A percentile compares a stretch with the other conserved stretches of the same genome.
Evolutionary conservation across 2,113 vertebrate species (phyloP).

Genomic region (Nothocercus nigrocapillus): DNA sequence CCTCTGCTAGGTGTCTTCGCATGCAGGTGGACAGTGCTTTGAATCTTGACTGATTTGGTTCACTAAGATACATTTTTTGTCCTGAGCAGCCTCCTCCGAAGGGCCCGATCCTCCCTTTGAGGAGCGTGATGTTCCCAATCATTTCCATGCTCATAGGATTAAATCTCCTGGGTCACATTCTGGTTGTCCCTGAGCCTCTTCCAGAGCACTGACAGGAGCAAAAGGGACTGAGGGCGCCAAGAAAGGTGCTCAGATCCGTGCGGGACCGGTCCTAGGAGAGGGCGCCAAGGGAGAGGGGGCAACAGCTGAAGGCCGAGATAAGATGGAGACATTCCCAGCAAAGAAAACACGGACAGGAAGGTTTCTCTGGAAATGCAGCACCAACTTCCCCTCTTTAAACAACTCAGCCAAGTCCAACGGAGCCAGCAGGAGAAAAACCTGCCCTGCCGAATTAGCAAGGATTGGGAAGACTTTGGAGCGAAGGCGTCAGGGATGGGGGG

Average conservation of each 20-base stretch:
- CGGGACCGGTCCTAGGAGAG: not conserved
- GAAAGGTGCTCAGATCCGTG: not conserved
- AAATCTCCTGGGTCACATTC: not conserved
- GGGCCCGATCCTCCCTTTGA: not conserved
- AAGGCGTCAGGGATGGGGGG: not conserved
- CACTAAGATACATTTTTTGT: not conserved
- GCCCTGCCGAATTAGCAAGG: not conserved
- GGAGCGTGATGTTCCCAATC: rapidly evolving
- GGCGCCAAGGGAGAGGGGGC: not conserved
- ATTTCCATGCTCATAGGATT: not conserved
- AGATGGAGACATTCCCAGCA: not conserved
- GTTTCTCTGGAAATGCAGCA: slow-evolving; percentile 8
- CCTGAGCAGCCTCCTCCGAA: not conserved
- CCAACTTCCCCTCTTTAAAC: not conserved
- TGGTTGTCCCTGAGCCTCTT: not conserved
- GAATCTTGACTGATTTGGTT: not conserved
- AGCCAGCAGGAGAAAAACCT: not conserved
- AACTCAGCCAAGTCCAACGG: not conserved
- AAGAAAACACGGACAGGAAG: not conserved
- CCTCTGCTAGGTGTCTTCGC: not conserved
- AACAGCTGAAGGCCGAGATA: not conserved
- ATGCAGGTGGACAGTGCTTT: not conserved
- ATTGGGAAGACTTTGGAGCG: not conserved
- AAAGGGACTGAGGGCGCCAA: not conserved
- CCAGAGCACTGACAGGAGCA: not conserved